A percentile compares a stretch with the other conserved stretches of the same genome.
phyloP scores from a whole-genome alignment of 2,888 invertebrate species.

The Agrotis exclamationis region DNA sequence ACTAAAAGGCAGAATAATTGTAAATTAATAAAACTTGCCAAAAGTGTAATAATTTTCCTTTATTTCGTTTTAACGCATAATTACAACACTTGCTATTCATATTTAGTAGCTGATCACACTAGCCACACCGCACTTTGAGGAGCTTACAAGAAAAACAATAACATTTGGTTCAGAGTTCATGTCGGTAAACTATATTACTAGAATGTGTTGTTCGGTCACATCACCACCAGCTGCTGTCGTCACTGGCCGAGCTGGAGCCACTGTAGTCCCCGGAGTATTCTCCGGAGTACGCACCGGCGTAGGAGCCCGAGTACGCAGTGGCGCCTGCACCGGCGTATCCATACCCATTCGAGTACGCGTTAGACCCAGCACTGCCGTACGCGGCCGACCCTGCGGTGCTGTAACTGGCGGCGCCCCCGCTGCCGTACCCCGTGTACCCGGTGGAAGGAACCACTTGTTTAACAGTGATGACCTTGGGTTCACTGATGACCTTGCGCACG shows the following conservation, averaged over 20 bases:
- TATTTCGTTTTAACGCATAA: slow-evolving; percentile 18
- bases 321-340: slow-evolving; percentile 7
- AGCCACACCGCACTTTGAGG: neutral
- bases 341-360: slow-evolving; percentile 22
- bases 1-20: too few relatives aligned
- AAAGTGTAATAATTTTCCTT: slow-evolving; percentile 2
- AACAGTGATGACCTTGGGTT: slow-evolving; percentile 57
- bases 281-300: slow-evolving; percentile 35
- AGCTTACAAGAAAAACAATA: slow-evolving; percentile 1
- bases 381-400: neutral
- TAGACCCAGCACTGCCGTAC: slow-evolving; percentile 15
- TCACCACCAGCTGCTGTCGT: slow-evolving; percentile 40
- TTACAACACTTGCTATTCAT: neutral
- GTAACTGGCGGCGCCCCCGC: neutral
- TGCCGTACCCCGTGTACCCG: slow-evolving; percentile 49
- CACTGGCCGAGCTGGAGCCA: neutral
- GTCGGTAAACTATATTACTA: neutral
- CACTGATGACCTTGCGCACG: slow-evolving; percentile 60
- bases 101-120: neutral
- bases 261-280: slow-evolving; percentile 18
- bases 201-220: neutral
- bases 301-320: slow-evolving; percentile 14
- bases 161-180: slow-evolving; percentile 1
- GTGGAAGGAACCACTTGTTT: slow-evolving; percentile 58
- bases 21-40: too few relatives aligned